phyloP scores from a whole-genome alignment of 2,113 vertebrate species.

The Eleginops maclovinus region DNA sequence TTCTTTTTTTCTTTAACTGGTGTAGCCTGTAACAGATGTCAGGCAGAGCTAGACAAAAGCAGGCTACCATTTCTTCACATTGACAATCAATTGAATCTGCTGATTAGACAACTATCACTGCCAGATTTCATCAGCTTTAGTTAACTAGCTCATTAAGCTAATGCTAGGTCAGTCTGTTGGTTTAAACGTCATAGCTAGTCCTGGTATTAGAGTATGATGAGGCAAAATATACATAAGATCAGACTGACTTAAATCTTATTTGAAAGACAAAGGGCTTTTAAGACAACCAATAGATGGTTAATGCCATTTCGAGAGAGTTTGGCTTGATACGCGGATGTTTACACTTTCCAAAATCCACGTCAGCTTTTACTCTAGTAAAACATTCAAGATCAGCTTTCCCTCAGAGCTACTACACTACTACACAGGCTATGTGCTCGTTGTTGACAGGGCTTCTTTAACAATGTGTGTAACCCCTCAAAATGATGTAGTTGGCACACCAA shows the following conservation, averaged over 20 bases:
- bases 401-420: not conserved
- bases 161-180: not conserved
- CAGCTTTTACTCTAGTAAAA: not conserved
- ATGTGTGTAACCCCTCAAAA: not conserved
- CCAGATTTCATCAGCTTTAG: not conserved
- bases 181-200: not conserved
- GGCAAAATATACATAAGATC: not conserved
- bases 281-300: too few species aligned
- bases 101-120: not conserved
- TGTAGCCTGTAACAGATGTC: not conserved
- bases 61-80: not conserved
- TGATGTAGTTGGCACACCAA: not conserved
- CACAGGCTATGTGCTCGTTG: not conserved
- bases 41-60: not conserved
- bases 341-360: not conserved
- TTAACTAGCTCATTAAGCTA: not conserved
- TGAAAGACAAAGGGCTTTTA: too few species aligned
- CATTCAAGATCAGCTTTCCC: not conserved
- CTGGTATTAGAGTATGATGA: not conserved
- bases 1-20: too few species aligned
- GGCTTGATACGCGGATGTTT: too few species aligned
- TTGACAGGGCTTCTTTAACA: not conserved
- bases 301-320: not conserved
- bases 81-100: not conserved
- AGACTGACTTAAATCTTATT: too few species aligned